Evolutionary conservation across 2,797 vertebrate genomes (phyloP).

Genomic region (Hemibagrus guttatus): DNA sequence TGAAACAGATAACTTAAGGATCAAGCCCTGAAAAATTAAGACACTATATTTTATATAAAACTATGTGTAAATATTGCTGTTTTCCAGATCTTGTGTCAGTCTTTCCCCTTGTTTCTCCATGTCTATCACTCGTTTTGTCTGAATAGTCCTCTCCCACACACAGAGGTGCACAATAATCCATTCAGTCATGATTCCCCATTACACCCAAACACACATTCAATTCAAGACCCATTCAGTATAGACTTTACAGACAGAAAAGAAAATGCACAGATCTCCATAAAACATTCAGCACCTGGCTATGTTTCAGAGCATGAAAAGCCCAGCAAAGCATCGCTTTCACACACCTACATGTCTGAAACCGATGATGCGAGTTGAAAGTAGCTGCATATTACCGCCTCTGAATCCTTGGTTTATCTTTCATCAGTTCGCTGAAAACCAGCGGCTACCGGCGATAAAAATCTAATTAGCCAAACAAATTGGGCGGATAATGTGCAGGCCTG

Average conservation of each 20-base stretch:
- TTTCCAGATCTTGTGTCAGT: not conserved
- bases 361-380: slow-evolving; percentile 7
- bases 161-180: slow-evolving; percentile 47
- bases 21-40: not conserved
- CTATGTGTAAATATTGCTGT: not conserved
- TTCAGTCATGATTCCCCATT: slow-evolving; percentile 35
- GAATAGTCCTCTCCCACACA: slow-evolving; percentile 25
- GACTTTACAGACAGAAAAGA: slow-evolving; percentile 40
- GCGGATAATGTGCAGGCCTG: slow-evolving; percentile 76
- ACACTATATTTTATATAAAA: not conserved
- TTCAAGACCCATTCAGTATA: slow-evolving; percentile 45
- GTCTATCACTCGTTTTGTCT: slow-evolving; percentile 18
- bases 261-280: slow-evolving; percentile 51
- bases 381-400: slow-evolving; percentile 4
- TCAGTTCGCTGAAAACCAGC: slow-evolving; percentile 61
- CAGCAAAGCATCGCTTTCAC: not conserved
- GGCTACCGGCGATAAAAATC: slow-evolving; percentile 75
- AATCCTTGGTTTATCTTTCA: slow-evolving; percentile 53
- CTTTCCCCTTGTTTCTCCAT: slow-evolving; percentile 2
- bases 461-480: slow-evolving; percentile 83
- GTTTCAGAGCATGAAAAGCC: slow-evolving; percentile 28
- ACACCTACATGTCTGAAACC: slow-evolving; percentile 20
- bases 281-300: slow-evolving; percentile 45
- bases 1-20: not conserved
- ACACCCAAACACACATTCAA: slow-evolving; percentile 44